Evolutionary conservation across 2,113 vertebrate genomes (phyloP), one percentile per base, ranked within the genome.

Genomic region (Mugil cephalus): DNA sequence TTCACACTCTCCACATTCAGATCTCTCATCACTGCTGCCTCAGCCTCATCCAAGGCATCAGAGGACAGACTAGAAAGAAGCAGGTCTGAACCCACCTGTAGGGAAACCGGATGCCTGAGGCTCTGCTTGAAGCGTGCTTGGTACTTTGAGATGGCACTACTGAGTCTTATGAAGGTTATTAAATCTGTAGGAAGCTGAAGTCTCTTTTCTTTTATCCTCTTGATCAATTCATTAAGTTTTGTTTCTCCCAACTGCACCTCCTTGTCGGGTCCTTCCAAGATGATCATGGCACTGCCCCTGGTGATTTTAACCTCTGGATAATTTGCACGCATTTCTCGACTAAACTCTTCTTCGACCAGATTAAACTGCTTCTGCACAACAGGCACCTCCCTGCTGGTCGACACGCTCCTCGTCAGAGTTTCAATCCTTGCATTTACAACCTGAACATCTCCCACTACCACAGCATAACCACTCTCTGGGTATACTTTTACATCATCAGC

Each of bases 271-370:
- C 88, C 90, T 19, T 87, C 85, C 9, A 92, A 53, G 46, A 70
- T 21, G 12, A 87, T 4, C 42, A 9, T 34, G 15, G 5, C 18
- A 7, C 8, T 12, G 8, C 30, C 14, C 40, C 14, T 72, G 47
- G 0, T 1, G 13, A 86, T 5, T 63, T 62, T 59, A 13, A 89
- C 48, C 0, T 60, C 47, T 38, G 78, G 63, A 47, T n/a, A 78
- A 0, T 19, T 12, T 5, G 59, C 8, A 4, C 14, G 14, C 1
- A 85, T 76, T 35, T 79, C 60, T 47, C 10, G 24, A 11, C 15
- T 38, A 42, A 92, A 90, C 55, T 77, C 71, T n/a, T 88, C 85
- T 50, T 87, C 79, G 12, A 91, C 45, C 35, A 93, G 75, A 39
- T 43, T 70, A 14, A 83, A 88, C 18, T 67, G 51, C 8, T 64